Percentiles rank a stretch among this genome's conserved stretches.
These are phyloP conservation scores for Aphelinus certus DNA, from an alignment of 1,140 invertebrate species.

Conservation along the genomic window DNA sequence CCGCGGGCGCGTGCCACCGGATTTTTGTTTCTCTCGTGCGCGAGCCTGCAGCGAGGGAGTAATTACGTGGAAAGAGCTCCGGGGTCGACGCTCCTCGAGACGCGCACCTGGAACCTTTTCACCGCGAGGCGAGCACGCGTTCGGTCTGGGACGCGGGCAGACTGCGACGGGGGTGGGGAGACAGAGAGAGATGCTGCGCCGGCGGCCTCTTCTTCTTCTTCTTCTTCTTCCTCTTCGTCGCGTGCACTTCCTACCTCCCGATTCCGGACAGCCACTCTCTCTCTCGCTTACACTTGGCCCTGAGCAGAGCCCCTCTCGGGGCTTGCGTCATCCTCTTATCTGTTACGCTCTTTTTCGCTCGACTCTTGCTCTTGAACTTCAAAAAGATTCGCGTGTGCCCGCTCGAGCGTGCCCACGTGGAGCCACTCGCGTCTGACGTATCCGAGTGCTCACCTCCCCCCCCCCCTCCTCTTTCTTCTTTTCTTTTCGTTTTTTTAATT, in stretches of 20 bases:
- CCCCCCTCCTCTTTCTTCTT: too few relatives aligned
- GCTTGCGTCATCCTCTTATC: not conserved
- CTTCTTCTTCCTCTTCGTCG: constrained; percentile 18
- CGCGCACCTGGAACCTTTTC: too few relatives aligned
- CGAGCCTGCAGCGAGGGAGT: not conserved
- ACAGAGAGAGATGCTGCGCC: not conserved
- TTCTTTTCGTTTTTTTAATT: too few relatives aligned
- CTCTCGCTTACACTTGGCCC: not conserved
- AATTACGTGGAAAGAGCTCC: too few relatives aligned
- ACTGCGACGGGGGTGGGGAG: not conserved
- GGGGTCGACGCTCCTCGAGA: too few relatives aligned
- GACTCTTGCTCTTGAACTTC: not conserved
- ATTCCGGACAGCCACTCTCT: not conserved
- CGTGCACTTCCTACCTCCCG: not conserved
- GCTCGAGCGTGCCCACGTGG: too few relatives aligned
- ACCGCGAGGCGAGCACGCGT: too few relatives aligned
- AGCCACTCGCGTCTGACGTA: too few relatives aligned
- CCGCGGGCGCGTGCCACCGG: too few relatives aligned
- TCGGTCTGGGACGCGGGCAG: too few relatives aligned
- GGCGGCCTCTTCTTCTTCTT: constrained; percentile 24
- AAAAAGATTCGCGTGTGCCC: too few relatives aligned
- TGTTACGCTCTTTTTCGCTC: not conserved
- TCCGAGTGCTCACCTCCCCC: too few relatives aligned
- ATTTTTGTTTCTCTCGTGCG: not conserved
- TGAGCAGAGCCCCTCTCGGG: not conserved